Evolutionary conservation across 2,888 invertebrate species (phyloP), one percentile per base, ranked within the genome.

Genomic region (Aquatica leii): DNA sequence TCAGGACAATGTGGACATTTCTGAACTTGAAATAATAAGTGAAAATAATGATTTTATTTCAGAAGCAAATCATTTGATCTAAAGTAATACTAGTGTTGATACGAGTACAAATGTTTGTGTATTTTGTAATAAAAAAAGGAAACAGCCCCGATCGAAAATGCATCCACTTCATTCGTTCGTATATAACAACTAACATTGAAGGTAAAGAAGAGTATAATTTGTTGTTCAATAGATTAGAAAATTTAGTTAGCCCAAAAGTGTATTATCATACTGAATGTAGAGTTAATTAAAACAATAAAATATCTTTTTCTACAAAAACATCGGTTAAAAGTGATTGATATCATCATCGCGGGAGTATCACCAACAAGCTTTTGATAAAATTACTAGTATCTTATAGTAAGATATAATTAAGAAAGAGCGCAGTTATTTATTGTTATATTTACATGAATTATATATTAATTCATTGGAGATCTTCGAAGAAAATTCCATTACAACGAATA

Each of bases 21-120:
- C 15, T 15, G 2, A 46, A 46, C 15, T 9, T 15, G 46, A 46
- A 14, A 17, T n/a, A n/a, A n/a, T 46, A 15, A 21, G 48, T 48
- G 48, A 48, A 48, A 17, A 48, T 21, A 48, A 48, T 18, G 48
- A 48, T 48, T 48, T 21, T 11, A 48, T 21, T 21, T 8, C 12
- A 17, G 48, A 48, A 18, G 48, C 12, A n/a, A 50, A 50, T 21
- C 21, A 24, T 50, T 24, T 12, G 3, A 31, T 24, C 15, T 21
- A 50, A 50, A 50, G 24, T 20, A 24, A 50, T 11, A 15, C 31
- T 50, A 21, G 24, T 50, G 24, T 20, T 17, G n/a, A 20, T 20
- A 11, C 8, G 9, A 11, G 11, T 48, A 1, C 17, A 11, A 48
- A 18, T 6, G 12, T 48, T 48, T 48, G 48, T 48, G 1, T 48